phyloP scores from a whole-genome alignment of 2,113 vertebrate genomes.

The Plestiodon gilberti region DNA sequence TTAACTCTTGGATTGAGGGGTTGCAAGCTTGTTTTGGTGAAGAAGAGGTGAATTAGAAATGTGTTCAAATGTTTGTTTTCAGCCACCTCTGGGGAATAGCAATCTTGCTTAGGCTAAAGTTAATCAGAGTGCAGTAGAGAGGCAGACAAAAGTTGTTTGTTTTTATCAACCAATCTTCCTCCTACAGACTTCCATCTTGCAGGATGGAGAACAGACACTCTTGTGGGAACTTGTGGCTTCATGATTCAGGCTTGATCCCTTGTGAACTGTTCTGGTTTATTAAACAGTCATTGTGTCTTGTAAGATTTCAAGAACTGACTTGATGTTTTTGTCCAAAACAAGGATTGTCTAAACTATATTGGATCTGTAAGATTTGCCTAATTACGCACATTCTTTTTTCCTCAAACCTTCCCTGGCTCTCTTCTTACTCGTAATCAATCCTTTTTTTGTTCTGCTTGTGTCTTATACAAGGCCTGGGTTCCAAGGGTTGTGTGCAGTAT shows the following conservation, averaged over 20 bases:
- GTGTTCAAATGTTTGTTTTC: too few species aligned
- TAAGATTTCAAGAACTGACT: not conserved
- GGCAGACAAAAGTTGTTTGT: too few species aligned
- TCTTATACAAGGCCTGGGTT: not conserved
- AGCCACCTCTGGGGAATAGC: too few species aligned
- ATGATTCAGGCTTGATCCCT: not conserved
- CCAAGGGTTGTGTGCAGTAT: not conserved
- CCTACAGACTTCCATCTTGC: not conserved
- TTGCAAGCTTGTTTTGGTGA: too few species aligned
- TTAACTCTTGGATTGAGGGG: too few species aligned
- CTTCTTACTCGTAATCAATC: rapidly evolving
- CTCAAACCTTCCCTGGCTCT: too few species aligned
- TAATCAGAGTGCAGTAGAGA: too few species aligned
- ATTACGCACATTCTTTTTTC: slow-evolving; percentile 25
- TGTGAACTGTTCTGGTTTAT: slow-evolving; percentile 11
- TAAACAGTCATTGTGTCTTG: not conserved
- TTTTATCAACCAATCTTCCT: not conserved
- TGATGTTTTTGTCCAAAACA: too few species aligned
- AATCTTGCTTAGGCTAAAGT: too few species aligned
- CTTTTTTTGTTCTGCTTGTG: rapidly evolving
- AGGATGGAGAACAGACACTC: not conserved
- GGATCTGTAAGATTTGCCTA: not conserved
- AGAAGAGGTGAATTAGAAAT: too few species aligned
- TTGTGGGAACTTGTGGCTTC: not conserved
- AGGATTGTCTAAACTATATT: not conserved